Percentiles rank a stretch among this genome's conserved stretches.
Conservation (phyloP, 2,888 invertebrate genomes). For the Drosophila quinaria region DNA sequence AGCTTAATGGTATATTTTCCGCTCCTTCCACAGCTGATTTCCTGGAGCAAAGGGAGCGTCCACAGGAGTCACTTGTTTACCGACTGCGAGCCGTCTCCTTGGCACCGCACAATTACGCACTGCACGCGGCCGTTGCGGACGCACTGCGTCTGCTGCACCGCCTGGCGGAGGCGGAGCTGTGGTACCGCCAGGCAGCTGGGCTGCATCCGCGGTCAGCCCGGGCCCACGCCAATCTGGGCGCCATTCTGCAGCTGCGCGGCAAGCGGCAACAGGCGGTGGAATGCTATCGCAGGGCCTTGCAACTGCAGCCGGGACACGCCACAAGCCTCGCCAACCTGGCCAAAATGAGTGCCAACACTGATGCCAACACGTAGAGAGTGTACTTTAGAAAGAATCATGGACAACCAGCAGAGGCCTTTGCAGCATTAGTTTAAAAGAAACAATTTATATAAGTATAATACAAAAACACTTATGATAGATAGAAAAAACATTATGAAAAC, state of each 20-base stretch:
- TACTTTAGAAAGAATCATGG: no score
- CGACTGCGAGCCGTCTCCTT: conserved; percentile 92
- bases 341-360: conserved; percentile 86
- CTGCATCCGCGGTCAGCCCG: conserved; percentile 90
- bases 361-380: conserved; percentile 52
- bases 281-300: conserved; percentile 93
- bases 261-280: conserved; percentile 94
- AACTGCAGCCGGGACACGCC: conserved; percentile 93
- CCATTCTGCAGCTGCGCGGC: conserved; percentile 96
- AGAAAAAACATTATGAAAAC: no score
- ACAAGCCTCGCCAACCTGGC: conserved; percentile 95
- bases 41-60: conserved; percentile 91
- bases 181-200: conserved; percentile 89
- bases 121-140: conserved; percentile 94
- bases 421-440: neutral
- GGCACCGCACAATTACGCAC: conserved; percentile 91
- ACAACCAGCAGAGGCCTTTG: conserved; percentile 3
- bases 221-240: conserved; percentile 96
- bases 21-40: conserved; percentile 90
- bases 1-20: no score
- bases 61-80: conserved; percentile 92
- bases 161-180: conserved; percentile 92
- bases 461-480: no score
- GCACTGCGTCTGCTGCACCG: conserved; percentile 93
- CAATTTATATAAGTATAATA: no score